Evolutionary conservation across 2,888 invertebrate species (phyloP), one percentile per base, ranked within the genome.

Genomic region (Hedychridium roseum): DNA sequence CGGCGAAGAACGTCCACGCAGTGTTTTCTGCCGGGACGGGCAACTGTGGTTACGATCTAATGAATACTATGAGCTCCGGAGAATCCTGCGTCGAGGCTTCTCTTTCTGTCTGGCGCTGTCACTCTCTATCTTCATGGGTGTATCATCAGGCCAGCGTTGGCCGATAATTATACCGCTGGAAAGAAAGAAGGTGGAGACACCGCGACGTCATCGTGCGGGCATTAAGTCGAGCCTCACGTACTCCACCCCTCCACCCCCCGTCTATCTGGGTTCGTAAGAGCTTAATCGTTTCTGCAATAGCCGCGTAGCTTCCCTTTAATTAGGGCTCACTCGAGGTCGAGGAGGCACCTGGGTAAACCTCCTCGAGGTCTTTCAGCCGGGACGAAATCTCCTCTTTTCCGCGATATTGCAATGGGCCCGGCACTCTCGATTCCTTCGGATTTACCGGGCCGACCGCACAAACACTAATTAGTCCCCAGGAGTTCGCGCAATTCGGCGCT

Each of bases 271-370:
- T 47, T 44, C 47, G 52, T 43, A 47, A 59, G 57, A 60, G 56
- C 59, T 60, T 61, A 57, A 58, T 64, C 56, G 50, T 57, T 62
- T 60, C 50, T 59, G 48, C 49, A 49, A 46, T 53, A 46, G 54
- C 44, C 43, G 48, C 44, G n/a, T n/a, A 51, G 59, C 60, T 66
- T 67, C 57, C 59, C 66, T 66, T 71, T 70, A 71, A 73, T 73
- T 73, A 71, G 61, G 59, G 54, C 41, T 56, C 50, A 36, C 49
- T 44, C 50, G 51, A 56, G 53, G 40, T 50, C 41, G 52, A 46
- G 51, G 46, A 49, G 50, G 47, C 68, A 74, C 71, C 70, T 74
- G 72, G 66, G 66, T 70, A 74, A 74, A 74, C 73, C 60, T 54
- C 28, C 28, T 28, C 28, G 28, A 28, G 14, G 12, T 28, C 28